Conservation (phyloP, 2,113 vertebrate genomes). For the Hystrix cristata region DNA sequence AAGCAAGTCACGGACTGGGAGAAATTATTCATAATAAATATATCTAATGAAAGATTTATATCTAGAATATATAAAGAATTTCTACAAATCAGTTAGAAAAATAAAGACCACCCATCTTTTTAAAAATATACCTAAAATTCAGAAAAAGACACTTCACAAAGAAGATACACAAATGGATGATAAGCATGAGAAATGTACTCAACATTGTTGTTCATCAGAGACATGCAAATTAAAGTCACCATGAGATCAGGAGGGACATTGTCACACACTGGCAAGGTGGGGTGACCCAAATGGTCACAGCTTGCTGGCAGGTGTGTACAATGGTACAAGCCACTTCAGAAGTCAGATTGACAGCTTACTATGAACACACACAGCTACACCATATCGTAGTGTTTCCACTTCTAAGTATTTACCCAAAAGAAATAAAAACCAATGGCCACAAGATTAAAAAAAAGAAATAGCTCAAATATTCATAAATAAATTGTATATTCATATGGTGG, state of each 20-base stretch:
- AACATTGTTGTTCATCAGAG: not conserved
- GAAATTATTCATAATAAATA: not conserved
- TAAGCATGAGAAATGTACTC: not conserved
- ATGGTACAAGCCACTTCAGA: not conserved
- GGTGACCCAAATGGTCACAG: not conserved
- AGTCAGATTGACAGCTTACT: not conserved
- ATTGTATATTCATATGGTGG: not conserved
- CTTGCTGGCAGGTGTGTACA: not conserved
- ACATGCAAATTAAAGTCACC: not conserved
- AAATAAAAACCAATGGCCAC: not conserved
- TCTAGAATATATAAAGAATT: not conserved
- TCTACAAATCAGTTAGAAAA: not conserved
- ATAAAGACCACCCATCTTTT: not conserved
- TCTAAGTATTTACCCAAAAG: not conserved
- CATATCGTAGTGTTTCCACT: not conserved
- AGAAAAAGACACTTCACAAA: not conserved
- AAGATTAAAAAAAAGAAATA: not conserved
- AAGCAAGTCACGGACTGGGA: not conserved
- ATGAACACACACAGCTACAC: not conserved
- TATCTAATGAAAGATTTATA: not conserved
- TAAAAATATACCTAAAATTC: not conserved
- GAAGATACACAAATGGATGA: not conserved
- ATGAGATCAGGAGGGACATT: not conserved
- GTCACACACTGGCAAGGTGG: not conserved
- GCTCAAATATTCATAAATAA: not conserved